Percentiles rank a stretch among this genome's conserved stretches.
Conservation (phyloP, 2,113 vertebrate genomes). For the Gavialis gangeticus region DNA sequence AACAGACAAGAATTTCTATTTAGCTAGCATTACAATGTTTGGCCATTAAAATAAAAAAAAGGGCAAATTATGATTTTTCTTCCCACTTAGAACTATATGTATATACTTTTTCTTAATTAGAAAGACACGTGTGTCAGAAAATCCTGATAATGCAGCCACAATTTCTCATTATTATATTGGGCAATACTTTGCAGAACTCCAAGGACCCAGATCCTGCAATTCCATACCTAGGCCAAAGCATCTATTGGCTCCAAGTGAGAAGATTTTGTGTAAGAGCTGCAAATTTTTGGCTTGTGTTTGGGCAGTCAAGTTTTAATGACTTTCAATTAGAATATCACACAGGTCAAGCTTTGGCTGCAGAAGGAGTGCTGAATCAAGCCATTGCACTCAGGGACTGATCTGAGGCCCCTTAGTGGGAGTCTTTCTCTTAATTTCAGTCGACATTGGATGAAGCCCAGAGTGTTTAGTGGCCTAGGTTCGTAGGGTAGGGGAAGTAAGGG, state of each 20-base stretch:
- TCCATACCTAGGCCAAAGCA: not conserved
- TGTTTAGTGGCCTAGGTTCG: not conserved
- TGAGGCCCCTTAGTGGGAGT: not conserved
- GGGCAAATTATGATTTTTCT: constrained; percentile 60
- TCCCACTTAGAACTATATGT: constrained; percentile 19
- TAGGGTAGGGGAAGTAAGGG: constrained; percentile 45
- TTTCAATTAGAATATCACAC: fast-evolving
- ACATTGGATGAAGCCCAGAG: not conserved
- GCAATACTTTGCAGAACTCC: not conserved
- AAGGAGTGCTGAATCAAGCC: not conserved
- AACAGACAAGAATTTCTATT: constrained; percentile 82
- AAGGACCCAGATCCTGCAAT: not conserved
- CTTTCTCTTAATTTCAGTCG: not conserved
- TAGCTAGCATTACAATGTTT: constrained; percentile 85
- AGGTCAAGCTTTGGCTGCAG: not conserved
- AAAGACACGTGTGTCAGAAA: not conserved
- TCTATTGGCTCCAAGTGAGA: not conserved
- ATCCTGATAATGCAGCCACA: not conserved
- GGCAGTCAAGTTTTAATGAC: not conserved
- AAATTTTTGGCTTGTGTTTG: not conserved
- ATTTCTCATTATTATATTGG: not conserved
- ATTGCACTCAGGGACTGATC: not conserved
- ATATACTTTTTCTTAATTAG: constrained; percentile 23
- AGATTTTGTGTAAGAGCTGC: not conserved
- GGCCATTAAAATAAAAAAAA: constrained; percentile 75